Percentiles rank a stretch among this genome's conserved stretches.
These are phyloP conservation scores for Oreortyx pictus DNA, from an alignment of 2,797 vertebrate genomes.

Conservation along the genomic window DNA sequence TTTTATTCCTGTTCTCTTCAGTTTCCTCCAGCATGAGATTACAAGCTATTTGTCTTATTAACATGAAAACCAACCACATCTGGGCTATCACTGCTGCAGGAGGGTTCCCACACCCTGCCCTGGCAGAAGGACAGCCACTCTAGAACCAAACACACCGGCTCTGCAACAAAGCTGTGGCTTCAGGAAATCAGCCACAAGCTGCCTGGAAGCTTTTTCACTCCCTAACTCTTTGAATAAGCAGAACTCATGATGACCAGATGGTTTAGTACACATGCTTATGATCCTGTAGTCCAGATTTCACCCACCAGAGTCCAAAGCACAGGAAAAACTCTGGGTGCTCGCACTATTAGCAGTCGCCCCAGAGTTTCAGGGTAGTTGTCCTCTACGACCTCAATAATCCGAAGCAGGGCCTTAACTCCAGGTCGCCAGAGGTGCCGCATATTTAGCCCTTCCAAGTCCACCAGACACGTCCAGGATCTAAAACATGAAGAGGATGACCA, in stretches of 20 bases:
- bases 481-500: neutral
- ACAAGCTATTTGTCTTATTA: neutral
- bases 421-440: conserved; percentile 97
- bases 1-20: neutral
- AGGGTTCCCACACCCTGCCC: neutral
- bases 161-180: neutral
- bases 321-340: conserved; percentile 92
- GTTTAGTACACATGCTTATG: neutral
- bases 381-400: conserved; percentile 93
- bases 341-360: conserved; percentile 89
- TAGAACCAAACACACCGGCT: neutral
- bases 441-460: conserved; percentile 94
- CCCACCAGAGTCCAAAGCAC: conserved; percentile 96
- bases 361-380: conserved; percentile 96
- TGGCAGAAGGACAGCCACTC: neutral
- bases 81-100: neutral
- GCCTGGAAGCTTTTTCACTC: neutral
- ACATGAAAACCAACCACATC: fast-evolving
- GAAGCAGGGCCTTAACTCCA: conserved; percentile 90
- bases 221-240: neutral
- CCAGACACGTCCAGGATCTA: conserved; percentile 94
- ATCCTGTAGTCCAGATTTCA: neutral
- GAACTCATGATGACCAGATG: neutral
- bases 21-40: neutral
- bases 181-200: neutral